phyloP scores from a whole-genome alignment of 2,113 vertebrate genomes.

The Oncorhynchus clarkii region DNA sequence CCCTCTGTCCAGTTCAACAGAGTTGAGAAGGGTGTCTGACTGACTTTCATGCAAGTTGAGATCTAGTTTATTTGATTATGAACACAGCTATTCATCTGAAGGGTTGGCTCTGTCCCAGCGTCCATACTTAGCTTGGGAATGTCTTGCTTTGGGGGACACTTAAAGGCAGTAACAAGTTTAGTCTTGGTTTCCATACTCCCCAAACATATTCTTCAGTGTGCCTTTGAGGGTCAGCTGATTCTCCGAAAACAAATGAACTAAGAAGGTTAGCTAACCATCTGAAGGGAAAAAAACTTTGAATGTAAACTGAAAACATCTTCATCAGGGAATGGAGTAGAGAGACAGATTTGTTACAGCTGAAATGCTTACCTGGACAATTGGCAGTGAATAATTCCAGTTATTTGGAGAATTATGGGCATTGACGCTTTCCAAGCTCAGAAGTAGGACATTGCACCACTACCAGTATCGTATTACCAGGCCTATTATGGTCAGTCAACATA shows the following conservation, averaged over 20 bases:
- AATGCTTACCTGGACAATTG: background rate
- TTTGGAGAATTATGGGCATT: background rate
- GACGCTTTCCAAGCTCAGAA: background rate
- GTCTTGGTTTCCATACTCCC: conserved; percentile 2
- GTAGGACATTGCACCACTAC: background rate
- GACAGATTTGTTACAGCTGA: background rate
- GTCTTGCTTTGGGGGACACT: conserved; percentile 38
- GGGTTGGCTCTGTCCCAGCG: conserved; percentile 40
- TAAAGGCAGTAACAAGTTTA: conserved; percentile 28
- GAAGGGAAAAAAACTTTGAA: background rate
- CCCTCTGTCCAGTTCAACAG: background rate
- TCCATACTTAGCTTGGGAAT: conserved; percentile 46
- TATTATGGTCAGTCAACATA: background rate
- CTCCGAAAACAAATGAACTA: background rate
- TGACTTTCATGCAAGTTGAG: conserved; percentile 5
- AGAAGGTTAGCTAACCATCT: conserved; percentile 3
- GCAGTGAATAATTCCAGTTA: background rate
- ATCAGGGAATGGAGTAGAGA: background rate
- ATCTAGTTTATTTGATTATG: conserved; percentile 17
- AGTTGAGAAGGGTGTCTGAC: background rate
- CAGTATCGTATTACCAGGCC: background rate
- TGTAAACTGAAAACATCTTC: background rate
- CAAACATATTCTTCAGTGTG: conserved; percentile 27
- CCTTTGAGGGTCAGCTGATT: conserved; percentile 10
- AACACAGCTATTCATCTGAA: conserved; percentile 21